Conservation (phyloP, 2,797 vertebrate genomes). For the Helicolenus hilgendorfi region DNA sequence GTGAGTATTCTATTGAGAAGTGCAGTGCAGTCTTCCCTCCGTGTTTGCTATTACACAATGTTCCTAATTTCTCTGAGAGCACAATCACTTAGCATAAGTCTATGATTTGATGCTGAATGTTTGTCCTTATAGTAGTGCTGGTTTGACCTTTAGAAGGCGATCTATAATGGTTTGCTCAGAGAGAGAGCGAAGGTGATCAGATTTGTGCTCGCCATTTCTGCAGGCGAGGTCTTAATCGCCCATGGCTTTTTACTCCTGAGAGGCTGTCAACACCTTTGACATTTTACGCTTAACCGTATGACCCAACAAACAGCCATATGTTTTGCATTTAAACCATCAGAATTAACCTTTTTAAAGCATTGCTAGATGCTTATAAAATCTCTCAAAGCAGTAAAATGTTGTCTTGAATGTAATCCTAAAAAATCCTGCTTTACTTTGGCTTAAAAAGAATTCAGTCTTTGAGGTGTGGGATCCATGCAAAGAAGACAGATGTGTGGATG, state of each 20-base stretch:
- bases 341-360: neutral
- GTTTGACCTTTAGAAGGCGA: conserved; percentile 70
- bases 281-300: conserved; percentile 40
- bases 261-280: conserved; percentile 49
- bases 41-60: neutral
- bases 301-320: conserved; percentile 2
- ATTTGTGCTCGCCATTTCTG: conserved; percentile 16
- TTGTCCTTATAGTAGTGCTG: conserved; percentile 43
- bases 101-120: conserved; percentile 31
- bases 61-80: neutral
- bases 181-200: conserved; percentile 48
- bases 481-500: neutral
- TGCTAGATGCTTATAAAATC: neutral
- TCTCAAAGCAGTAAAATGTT: neutral
- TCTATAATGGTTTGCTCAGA: conserved; percentile 56
- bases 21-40: neutral
- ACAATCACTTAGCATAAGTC: conserved; percentile 4
- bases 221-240: conserved; percentile 55
- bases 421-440: neutral
- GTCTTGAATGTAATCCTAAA: neutral
- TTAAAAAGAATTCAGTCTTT: neutral
- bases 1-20: conserved; percentile 19
- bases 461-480: neutral
- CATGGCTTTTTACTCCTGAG: conserved; percentile 59
- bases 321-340: neutral